Evolutionary conservation across 2,888 invertebrate genomes (phyloP).

Genomic region (Tromatobia lineatoria): DNA sequence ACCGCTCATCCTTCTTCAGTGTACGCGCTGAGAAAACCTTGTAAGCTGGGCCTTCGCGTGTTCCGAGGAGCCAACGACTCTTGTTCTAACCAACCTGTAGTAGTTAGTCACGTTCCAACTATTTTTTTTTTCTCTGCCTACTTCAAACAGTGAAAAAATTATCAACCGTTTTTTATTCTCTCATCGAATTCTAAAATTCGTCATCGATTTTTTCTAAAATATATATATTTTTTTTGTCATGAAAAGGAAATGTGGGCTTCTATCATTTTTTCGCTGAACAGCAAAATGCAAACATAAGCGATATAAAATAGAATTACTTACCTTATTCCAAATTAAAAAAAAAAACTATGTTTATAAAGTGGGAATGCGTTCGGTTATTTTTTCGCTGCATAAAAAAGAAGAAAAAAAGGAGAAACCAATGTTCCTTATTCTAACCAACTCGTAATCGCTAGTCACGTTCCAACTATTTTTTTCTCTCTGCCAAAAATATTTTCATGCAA

Average conservation of each 20-base stretch:
- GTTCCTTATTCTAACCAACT: not conserved
- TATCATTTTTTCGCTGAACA: too few species aligned
- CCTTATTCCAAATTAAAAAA: too few species aligned
- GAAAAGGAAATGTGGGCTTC: too few species aligned
- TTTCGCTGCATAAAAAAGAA: too few species aligned
- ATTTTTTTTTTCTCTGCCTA: slow-evolving; percentile 10
- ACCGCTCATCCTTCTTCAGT: slow-evolving; percentile 21
- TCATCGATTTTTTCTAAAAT: too few species aligned
- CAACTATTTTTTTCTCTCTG: slow-evolving; percentile 9
- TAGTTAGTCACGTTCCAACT: slow-evolving; percentile 22
- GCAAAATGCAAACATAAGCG: too few species aligned
- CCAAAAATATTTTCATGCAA: not conserved
- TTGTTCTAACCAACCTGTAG: not conserved
- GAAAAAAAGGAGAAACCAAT: not conserved
- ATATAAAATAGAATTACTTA: too few species aligned
- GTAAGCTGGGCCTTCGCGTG: not conserved
- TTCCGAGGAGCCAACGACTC: slow-evolving; percentile 18
- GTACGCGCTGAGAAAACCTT: slow-evolving; percentile 23
- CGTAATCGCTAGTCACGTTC: slow-evolving; percentile 22
- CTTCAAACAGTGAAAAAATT: not conserved
- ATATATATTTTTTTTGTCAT: too few species aligned
- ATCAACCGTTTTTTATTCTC: not conserved
- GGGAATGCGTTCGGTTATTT: too few species aligned
- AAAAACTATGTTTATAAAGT: too few species aligned
- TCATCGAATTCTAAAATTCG: slow-evolving; percentile 14